Conservation (phyloP, 2,888 invertebrate genomes). For the Lepeophtheirus nordmannii region DNA sequence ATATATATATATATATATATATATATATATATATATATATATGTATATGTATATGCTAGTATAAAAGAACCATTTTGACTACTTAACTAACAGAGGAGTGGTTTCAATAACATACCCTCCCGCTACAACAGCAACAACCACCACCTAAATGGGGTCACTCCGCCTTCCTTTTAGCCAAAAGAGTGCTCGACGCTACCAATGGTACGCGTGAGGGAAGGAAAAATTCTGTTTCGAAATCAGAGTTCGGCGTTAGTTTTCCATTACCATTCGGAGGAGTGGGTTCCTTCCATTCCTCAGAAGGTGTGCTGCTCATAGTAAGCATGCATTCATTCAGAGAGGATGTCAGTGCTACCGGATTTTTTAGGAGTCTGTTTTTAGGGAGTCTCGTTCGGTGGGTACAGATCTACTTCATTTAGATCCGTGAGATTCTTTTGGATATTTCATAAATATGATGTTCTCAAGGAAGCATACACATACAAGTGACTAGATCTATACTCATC, state of each 20-base stretch:
- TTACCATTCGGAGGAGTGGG: too few relatives aligned
- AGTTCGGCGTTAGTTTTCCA: too few relatives aligned
- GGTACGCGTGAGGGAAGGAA: too few relatives aligned
- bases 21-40: background rate
- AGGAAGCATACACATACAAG: background rate
- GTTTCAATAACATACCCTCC: background rate
- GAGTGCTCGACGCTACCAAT: too few relatives aligned
- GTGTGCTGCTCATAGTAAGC: too few relatives aligned
- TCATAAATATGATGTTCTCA: too few relatives aligned
- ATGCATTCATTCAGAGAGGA: too few relatives aligned
- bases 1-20: background rate
- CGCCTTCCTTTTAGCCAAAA: background rate
- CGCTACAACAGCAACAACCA: background rate
- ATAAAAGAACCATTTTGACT: background rate
- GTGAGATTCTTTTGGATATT: background rate
- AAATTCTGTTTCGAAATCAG: too few relatives aligned
- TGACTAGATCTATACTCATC: slow-evolving; percentile 8
- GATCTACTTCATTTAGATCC: slow-evolving; percentile 2
- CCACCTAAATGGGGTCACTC: slow-evolving; percentile 7
- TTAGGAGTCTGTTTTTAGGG: background rate
- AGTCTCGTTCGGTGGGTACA: background rate
- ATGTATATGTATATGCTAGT: too few relatives aligned
- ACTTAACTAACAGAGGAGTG: background rate
- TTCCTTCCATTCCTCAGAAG: too few relatives aligned
- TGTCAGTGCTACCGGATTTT: too few relatives aligned